Percentiles rank a stretch among this genome's conserved stretches.
Conservation (phyloP, 2,888 invertebrate genomes). For the Ophion costatus region DNA sequence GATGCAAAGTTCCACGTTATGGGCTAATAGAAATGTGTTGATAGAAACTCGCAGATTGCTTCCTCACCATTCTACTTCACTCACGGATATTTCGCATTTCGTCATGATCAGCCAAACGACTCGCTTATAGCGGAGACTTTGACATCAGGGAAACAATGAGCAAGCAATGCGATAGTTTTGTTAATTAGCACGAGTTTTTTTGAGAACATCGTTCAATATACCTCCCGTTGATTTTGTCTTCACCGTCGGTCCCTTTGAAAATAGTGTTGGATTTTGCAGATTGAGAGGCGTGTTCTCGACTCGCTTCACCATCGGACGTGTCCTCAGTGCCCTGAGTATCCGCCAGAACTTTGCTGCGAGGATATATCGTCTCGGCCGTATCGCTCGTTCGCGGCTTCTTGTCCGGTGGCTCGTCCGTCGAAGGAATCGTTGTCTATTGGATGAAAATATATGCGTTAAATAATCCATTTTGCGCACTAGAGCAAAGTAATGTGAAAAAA, state of each 20-base stretch:
- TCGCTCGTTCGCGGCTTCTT: slow-evolving; percentile 61
- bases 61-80: too few species aligned
- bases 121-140: too few species aligned
- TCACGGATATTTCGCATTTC: too few species aligned
- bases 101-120: too few species aligned
- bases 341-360: slow-evolving; percentile 42
- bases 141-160: too few species aligned
- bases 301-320: not conserved
- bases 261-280: not conserved
- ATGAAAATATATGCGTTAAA: not conserved
- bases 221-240: slow-evolving; percentile 14
- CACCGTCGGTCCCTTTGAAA: slow-evolving; percentile 35
- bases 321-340: slow-evolving; percentile 32
- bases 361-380: slow-evolving; percentile 60
- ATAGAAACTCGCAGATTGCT: too few species aligned
- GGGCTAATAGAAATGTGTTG: too few species aligned
- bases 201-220: not conserved
- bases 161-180: too few species aligned
- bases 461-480: not conserved
- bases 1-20: too few species aligned
- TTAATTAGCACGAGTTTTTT: not conserved
- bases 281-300: not conserved
- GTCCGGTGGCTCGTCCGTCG: slow-evolving; percentile 60
- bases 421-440: slow-evolving; percentile 45
- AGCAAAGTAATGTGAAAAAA: not conserved